Base-by-base conservation (phyloP, 2,113 vertebrate genomes). In the Kryptolebias marmoratus region DNA sequence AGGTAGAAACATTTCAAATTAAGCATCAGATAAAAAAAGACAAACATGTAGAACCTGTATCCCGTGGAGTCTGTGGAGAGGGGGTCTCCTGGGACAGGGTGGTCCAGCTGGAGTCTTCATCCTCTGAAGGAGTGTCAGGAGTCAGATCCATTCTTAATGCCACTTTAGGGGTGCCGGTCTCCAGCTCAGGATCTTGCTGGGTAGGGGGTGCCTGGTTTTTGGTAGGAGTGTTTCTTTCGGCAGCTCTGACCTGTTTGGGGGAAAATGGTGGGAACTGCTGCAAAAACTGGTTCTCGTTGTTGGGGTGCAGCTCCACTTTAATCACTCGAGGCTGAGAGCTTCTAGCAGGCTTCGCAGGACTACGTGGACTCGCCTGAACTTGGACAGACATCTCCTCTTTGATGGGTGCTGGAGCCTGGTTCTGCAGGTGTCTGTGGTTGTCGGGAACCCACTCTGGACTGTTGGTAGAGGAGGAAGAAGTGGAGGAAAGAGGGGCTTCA, bases 91-190 rank as follows among this genome's bases (percentile, higher is more conserved):
- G 98, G 27, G 98, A 99, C 78, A 99, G 84, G 0, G 98, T 99
- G 2, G 97, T 98, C 98, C 98, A 99, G 90, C 98, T 99, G 36
- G 98, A 98, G 81, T 99, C 98, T 85, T 99, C 98, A 28, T 99
- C 98, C 93, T 97, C 91, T 94, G 96, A 93, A 90, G 96, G 83
- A 89, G 93, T 70, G 88, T 96, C 50, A 91, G 95, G 0, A 93
- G 95, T 45, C 94, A 97, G 16, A 58, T 96, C 96, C 22, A 96
- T 97, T 88, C 94, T 98, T 64, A 95, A 95, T 13, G 94, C 96
- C 0, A 95, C 96, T 93, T 95, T 97, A 2, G 95, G 95, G 18
- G 94, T 92, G 65, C 95, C 95, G 45, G 92, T 95, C 84, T 96
- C 95, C 71, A 94, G 93, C 77, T 96, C 94, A 0, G 95, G 94